phyloP scores from a whole-genome alignment of 2,888 invertebrate genomes.

The Lepetodrilus schrolli region DNA sequence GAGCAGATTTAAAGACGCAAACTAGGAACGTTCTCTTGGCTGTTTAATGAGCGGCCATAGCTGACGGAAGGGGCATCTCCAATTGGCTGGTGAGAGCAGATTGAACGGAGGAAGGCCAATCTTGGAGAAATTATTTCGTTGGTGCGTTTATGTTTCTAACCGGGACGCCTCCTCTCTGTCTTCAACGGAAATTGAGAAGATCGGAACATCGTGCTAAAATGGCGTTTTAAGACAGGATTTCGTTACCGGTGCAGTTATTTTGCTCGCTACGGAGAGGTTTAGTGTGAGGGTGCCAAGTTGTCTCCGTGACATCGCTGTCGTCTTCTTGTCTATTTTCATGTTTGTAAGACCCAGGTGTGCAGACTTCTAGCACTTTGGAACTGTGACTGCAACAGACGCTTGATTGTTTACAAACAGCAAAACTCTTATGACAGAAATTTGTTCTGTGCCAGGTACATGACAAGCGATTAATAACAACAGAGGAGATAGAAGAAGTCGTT shows the following conservation, averaged over 20 bases:
- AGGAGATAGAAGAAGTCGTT: neutral
- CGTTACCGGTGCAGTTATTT: too few relatives aligned
- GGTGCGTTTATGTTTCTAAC: too few relatives aligned
- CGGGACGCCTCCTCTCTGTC: too few relatives aligned
- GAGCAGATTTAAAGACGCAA: neutral
- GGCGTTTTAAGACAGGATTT: too few relatives aligned
- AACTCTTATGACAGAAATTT: neutral
- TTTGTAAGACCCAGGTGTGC: neutral
- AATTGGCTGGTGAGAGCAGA: neutral
- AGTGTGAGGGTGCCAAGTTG: neutral
- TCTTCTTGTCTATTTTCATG: neutral
- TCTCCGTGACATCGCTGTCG: neutral
- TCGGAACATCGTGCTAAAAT: too few relatives aligned
- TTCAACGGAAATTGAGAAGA: too few relatives aligned
- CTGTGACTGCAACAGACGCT: neutral
- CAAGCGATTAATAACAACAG: constrained; percentile 9
- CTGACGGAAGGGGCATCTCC: constrained; percentile 3
- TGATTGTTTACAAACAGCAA: constrained; percentile 1
- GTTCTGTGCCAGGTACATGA: neutral
- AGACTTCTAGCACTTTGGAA: neutral
- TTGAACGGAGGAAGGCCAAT: neutral
- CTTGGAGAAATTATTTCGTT: neutral
- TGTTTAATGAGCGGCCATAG: constrained; percentile 27
- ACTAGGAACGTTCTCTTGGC: neutral
- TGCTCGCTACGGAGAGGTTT: neutral